phyloP scores from a whole-genome alignment of 2,797 vertebrate species.

The Hapalemur alaotrensis region DNA sequence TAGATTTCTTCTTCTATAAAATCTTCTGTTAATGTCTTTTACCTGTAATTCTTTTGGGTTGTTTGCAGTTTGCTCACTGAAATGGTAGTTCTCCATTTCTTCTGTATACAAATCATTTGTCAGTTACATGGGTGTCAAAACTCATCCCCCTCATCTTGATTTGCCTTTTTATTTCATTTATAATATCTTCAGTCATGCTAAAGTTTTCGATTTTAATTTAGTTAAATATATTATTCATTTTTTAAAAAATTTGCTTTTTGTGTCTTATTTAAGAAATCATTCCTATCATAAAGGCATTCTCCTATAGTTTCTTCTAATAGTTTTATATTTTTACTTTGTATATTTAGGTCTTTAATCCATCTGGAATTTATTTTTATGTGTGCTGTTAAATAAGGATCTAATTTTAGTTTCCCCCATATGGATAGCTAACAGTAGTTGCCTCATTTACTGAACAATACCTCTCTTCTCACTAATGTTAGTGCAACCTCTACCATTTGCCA shows the following conservation, averaged over 20 bases:
- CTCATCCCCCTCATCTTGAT: not conserved
- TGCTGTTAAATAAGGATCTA: not conserved
- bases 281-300: not conserved
- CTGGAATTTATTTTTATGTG: not conserved
- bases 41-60: not conserved
- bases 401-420: not conserved
- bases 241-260: not conserved
- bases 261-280: not conserved
- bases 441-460: not conserved
- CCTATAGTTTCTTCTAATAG: not conserved
- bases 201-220: not conserved
- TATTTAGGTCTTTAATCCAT: not conserved
- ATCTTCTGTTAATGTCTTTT: not conserved
- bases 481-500: not conserved
- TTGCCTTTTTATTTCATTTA: not conserved
- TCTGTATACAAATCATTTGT: not conserved
- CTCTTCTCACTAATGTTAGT: not conserved
- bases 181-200: not conserved
- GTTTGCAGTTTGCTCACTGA: not conserved
- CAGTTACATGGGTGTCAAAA: not conserved
- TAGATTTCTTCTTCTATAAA: not conserved
- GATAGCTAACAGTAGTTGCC: not conserved
- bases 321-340: slow-evolving; percentile 8
- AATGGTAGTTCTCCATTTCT: not conserved
- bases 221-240: not conserved